Percentiles rank a stretch among this genome's conserved stretches.
These are phyloP conservation scores for Timandra comae DNA, from an alignment of 2,888 invertebrate species.

Conservation along the genomic window DNA sequence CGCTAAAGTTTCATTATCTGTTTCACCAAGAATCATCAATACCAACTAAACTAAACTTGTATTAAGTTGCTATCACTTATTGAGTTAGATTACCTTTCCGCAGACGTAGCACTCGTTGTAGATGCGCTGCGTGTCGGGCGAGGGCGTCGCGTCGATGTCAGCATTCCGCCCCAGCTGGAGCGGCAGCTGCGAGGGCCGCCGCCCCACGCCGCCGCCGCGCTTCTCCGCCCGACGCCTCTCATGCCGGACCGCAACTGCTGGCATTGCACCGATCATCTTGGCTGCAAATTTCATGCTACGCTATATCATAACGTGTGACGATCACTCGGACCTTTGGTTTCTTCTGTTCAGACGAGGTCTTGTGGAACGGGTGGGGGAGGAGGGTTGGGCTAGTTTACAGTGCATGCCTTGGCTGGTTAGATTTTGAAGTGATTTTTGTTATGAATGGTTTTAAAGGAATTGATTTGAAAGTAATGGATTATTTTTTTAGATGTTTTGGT, in stretches of 20 bases:
- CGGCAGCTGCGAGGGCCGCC: slow-evolving; percentile 62
- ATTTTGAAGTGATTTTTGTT: no score
- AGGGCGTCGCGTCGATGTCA: slow-evolving; percentile 80
- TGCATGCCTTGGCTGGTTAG: no score
- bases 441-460: no score
- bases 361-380: no score
- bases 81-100: slow-evolving; percentile 85
- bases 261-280: slow-evolving; percentile 91
- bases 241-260: slow-evolving; percentile 89
- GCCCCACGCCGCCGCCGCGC: slow-evolving; percentile 62
- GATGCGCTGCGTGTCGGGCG: slow-evolving; percentile 75
- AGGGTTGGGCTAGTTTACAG: no score
- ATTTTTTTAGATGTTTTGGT: no score
- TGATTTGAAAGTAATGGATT: no score
- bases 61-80: no score
- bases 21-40: no score
- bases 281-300: slow-evolving; percentile 35
- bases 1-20: no score
- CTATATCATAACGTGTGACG: slow-evolving; percentile 9
- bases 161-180: slow-evolving; percentile 73
- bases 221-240: slow-evolving; percentile 86
- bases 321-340: slow-evolving; percentile 1
- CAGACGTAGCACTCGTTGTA: slow-evolving; percentile 83
- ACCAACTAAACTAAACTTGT: no score
- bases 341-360: no score